A percentile compares a stretch with the other conserved stretches of the same genome.
phyloP scores from a whole-genome alignment of 2,113 vertebrate species.

The Numenius arquata region DNA sequence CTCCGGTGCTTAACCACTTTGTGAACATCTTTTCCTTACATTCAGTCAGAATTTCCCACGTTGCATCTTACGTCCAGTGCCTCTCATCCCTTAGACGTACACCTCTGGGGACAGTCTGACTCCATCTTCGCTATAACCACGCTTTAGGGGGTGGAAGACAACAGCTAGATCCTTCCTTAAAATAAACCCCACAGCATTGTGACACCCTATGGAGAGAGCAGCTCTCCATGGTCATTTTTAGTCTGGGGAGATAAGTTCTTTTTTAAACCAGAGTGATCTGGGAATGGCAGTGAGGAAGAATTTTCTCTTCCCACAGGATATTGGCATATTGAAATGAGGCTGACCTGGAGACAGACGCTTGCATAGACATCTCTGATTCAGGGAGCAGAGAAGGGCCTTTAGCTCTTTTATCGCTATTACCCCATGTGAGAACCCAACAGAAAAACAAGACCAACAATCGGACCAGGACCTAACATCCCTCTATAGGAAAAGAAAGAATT shows the following conservation, averaged over 20 bases:
- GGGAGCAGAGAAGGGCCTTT: constrained; percentile 64
- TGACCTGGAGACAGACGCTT: constrained; percentile 69
- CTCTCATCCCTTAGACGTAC: background rate
- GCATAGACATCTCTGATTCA: constrained; percentile 68
- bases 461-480: background rate
- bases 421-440: no score
- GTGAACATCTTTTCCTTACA: background rate
- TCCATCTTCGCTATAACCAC: background rate
- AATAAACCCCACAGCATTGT: background rate
- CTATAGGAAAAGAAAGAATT: background rate
- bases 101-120: background rate
- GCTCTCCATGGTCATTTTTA: background rate
- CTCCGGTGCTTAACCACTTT: background rate
- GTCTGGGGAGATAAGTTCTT: background rate
- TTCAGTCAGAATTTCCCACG: background rate
- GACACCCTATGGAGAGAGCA: background rate
- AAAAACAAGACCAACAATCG: no score
- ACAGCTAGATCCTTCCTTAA: background rate
- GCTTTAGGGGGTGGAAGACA: background rate
- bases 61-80: background rate
- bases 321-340: constrained; percentile 73
- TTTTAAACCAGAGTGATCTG: background rate
- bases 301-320: constrained; percentile 75
- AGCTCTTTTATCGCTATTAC: background rate
- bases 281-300: background rate